Base-by-base conservation (phyloP, 2,113 vertebrate genomes). In the Pogona vitticeps region DNA sequence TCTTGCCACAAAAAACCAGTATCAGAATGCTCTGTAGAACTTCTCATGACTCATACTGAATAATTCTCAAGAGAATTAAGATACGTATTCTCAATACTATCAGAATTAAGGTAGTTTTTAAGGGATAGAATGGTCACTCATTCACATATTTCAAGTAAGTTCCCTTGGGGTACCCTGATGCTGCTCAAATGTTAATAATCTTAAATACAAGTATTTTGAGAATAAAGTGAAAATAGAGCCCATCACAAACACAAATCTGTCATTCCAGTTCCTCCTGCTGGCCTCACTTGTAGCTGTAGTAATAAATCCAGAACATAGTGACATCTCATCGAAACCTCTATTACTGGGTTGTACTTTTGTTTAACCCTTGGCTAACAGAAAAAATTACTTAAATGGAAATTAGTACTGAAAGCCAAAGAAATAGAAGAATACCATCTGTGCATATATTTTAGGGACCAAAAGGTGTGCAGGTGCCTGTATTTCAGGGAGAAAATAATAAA, bases 21-120 rank as follows among this genome's bases (percentile, higher is more conserved):
- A 90, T 88, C 88, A 93, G 91, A 94, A 91, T 87, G 91, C 78
- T 42, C 87, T 84, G 80, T 56, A 88, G 18, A 8, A 87, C 52
- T 72, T 90, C 82, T 40, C 90, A 90, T 77, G 87, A 92, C 87
- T 87, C 10, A 87, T 90, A 88, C 86, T 90, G 76, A 36, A 76
- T 90, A 87, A 68, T 76, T 87, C 76, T 67, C 59, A 82, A 90
- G 78, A 80, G 85, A n/a, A n/a, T n/a, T n/a, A n/a, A n/a, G n/a
- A n/a, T n/a, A n/a, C n/a, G n/a, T n/a, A n/a, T n/a, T n/a, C n/a
- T n/a, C n/a, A n/a, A n/a, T n/a, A n/a, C n/a, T n/a, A n/a, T n/a
- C n/a, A n/a, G n/a, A n/a, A n/a, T n/a, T n/a, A n/a, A n/a, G n/a
- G n/a, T n/a, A n/a, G n/a, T n/a, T n/a, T 10, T 10, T 52, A 6